A percentile compares a stretch with the other conserved stretches of the same genome.
These are phyloP conservation scores for Sylvilagus floridanus DNA, from an alignment of 2,797 vertebrate genomes.

Conservation along the genomic window DNA sequence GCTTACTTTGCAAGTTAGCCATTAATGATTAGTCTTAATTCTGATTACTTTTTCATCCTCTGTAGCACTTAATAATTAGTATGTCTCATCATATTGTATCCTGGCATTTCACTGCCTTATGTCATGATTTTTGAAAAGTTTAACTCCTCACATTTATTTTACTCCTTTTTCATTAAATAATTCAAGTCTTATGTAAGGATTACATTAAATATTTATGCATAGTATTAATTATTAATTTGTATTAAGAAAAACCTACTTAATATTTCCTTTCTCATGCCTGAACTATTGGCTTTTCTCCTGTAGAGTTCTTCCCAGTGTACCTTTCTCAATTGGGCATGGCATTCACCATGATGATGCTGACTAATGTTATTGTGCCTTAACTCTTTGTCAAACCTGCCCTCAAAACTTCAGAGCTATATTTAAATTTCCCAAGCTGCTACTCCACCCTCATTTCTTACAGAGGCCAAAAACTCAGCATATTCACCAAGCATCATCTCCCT, in stretches of 20 bases:
- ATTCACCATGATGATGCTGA: too few species aligned
- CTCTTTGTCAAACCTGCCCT: background rate
- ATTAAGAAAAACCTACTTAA: slow-evolving; percentile 60
- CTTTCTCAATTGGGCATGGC: background rate
- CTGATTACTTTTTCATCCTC: background rate
- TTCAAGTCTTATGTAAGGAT: slow-evolving; percentile 69
- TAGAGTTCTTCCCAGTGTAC: rapidly evolving
- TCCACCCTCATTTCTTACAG: rapidly evolving
- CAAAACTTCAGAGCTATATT: background rate
- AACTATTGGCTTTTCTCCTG: background rate
- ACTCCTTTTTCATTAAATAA: slow-evolving; percentile 70
- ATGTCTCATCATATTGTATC: background rate
- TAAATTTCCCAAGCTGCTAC: background rate
- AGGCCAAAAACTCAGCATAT: background rate
- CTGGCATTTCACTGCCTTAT: slow-evolving; percentile 45
- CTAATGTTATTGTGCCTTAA: background rate
- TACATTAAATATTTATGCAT: slow-evolving; percentile 72
- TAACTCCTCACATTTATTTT: slow-evolving; percentile 67
- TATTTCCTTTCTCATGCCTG: background rate
- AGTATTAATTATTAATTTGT: slow-evolving; percentile 79
- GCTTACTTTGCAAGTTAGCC: slow-evolving; percentile 58
- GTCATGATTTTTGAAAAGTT: slow-evolving; percentile 70
- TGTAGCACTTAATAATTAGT: background rate
- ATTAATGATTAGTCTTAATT: slow-evolving; percentile 51
- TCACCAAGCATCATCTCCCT: background rate